phyloP scores from a whole-genome alignment of 2,888 invertebrate genomes.

The Petrophora chlorosata region DNA sequence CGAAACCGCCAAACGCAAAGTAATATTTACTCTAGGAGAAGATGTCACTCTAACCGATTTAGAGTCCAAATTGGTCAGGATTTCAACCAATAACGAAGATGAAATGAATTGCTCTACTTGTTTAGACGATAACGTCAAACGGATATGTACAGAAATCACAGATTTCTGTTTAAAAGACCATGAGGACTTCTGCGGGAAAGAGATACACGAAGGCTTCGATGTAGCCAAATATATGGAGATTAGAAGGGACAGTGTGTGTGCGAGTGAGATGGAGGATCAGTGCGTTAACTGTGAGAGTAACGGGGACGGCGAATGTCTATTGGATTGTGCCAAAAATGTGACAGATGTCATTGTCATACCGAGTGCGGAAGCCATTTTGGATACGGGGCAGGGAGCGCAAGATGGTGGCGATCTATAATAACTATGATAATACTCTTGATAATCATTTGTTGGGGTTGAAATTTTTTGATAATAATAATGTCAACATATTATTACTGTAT shows the following conservation, averaged over 20 bases:
- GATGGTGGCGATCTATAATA: conserved; percentile 27
- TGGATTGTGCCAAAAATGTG: conserved; percentile 60
- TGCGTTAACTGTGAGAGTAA: conserved; percentile 51
- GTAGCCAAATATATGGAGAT: conserved; percentile 54
- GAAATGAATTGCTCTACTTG: conserved; percentile 45
- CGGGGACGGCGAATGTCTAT: conserved; percentile 46
- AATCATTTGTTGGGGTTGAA: conserved; percentile 22
- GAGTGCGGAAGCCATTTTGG: conserved; percentile 71
- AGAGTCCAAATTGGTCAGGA: conserved; percentile 57
- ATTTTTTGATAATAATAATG: background rate
- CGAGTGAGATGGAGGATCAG: conserved; percentile 42
- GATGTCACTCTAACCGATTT: conserved; percentile 43
- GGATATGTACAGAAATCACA: conserved; percentile 69
- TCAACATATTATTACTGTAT: no score
- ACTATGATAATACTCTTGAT: no score
- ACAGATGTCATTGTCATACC: conserved; percentile 73
- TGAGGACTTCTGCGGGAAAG: conserved; percentile 26
- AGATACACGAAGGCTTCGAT: conserved; percentile 53
- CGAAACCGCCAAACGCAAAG: conserved; percentile 46
- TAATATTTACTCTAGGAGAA: conserved; percentile 71
- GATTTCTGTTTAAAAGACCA: conserved; percentile 55
- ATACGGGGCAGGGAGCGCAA: conserved; percentile 53
- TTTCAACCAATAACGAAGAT: conserved; percentile 72
- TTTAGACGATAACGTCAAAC: conserved; percentile 60
- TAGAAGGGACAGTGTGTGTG: conserved; percentile 44